A percentile compares a stretch with the other conserved stretches of the same genome.
Evolutionary conservation across 2,888 invertebrate species (phyloP).

Genomic region (Scaeva pyrastri): DNA sequence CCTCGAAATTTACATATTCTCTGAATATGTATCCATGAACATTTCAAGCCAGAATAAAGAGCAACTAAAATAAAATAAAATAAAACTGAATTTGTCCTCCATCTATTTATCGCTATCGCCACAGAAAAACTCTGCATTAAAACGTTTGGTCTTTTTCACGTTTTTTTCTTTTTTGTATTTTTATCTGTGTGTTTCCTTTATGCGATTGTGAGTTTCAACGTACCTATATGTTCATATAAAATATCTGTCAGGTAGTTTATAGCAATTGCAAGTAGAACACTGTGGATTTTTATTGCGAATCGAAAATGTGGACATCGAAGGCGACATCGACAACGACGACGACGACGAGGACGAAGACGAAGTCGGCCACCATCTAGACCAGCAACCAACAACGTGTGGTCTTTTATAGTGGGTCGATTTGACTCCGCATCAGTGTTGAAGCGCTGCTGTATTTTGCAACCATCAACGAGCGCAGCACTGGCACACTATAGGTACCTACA

Average conservation of each 20-base stretch:
- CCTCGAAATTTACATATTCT: conserved; percentile 72
- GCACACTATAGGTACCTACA: background rate
- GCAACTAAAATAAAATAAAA: background rate
- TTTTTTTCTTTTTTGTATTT: conserved; percentile 39
- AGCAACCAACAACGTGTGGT: conserved; percentile 10
- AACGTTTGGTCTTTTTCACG: conserved; percentile 22
- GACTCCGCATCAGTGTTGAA: conserved; percentile 22
- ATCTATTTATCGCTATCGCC: conserved; percentile 45
- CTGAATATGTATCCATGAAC: conserved; percentile 52
- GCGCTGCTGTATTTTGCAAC: conserved; percentile 41
- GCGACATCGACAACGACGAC: too few species aligned
- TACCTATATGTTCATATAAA: too few species aligned
- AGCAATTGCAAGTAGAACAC: conserved; percentile 61
- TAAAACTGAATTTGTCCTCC: conserved; percentile 69
- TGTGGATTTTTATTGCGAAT: conserved; percentile 75
- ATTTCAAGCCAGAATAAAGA: conserved; percentile 18
- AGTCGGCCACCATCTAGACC: background rate
- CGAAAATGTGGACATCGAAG: conserved; percentile 61
- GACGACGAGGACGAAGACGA: background rate
- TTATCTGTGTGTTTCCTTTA: conserved; percentile 72
- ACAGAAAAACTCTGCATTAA: conserved; percentile 44
- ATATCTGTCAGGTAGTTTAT: conserved; percentile 60
- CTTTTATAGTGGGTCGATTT: conserved; percentile 45
- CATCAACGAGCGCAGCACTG: conserved; percentile 6
- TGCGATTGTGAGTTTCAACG: conserved; percentile 65